Evolutionary conservation across 2,113 vertebrate genomes (phyloP), one percentile per base, ranked within the genome.

Genomic region (Nothoprocta perdicaria): DNA sequence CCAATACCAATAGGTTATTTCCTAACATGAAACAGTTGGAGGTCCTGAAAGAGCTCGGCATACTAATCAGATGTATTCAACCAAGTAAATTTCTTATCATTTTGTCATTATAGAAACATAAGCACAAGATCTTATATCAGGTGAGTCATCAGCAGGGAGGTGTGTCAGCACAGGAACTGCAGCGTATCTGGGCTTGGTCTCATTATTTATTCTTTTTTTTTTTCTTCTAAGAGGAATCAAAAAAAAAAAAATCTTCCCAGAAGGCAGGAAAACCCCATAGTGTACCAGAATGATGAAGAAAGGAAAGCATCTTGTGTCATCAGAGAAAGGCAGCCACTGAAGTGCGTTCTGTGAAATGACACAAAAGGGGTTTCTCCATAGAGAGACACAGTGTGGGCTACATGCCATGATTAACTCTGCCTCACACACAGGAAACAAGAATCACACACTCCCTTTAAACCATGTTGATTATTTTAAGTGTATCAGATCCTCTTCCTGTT

Each of bases 401-500:
- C 76, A 82, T 22, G 6, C 29, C 41, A 33, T 96, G 96, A 98
- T 97, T 97, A 97, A 97, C 90, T 89, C 61, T 88, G 93, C 94
- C 94, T 97, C 94, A 96, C 77, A 92, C 60, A 45, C 86, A 85
- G 95, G 95, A 97, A 95, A 72, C 52, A 57, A 88, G 79, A 14
- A 78, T 78, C 95, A 86, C 83, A 85, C 84, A 55, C 73, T 31
- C 69, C 67, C 69, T 90, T 96, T 94, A 93, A 80, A 93, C 80
- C 74, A 71, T 50, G 53, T 57, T 41, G 33, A 80, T 83, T 71
- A 33, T 69, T 89, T 75, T 48, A 72, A 79, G 68, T 87, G 58
- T 52, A 89, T 79, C 88, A 75, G 94, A 89, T 95, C 71, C 74
- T 87, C 95, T 97, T 98, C 97, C 96, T 96, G 95, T 96, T 97